A percentile compares a stretch with the other conserved stretches of the same genome.
phyloP scores from a whole-genome alignment of 2,888 invertebrate genomes.

The Epistrophella euchroma region DNA sequence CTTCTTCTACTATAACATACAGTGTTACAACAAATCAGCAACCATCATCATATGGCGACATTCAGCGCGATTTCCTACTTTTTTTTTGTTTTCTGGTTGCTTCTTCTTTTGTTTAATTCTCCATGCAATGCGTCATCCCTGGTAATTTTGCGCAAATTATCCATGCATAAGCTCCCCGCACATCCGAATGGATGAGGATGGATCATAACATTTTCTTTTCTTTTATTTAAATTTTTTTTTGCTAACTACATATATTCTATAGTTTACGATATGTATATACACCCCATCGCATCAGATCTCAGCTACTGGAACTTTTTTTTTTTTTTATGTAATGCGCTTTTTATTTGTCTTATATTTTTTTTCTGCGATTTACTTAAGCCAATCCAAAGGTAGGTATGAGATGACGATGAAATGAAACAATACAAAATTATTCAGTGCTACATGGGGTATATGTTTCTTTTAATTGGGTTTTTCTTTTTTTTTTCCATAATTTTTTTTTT shows the following conservation, averaged over 20 bases:
- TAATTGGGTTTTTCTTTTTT: slow-evolving; percentile 40
- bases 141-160: slow-evolving; percentile 70
- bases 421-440: slow-evolving; percentile 54
- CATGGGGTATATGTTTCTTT: slow-evolving; percentile 57
- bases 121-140: slow-evolving; percentile 68
- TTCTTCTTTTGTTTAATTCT: slow-evolving; percentile 62
- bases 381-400: slow-evolving; percentile 29
- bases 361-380: slow-evolving; percentile 31
- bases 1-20: background rate
- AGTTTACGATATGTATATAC: background rate
- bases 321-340: slow-evolving; percentile 30
- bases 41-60: slow-evolving; percentile 28
- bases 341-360: slow-evolving; percentile 27
- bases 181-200: slow-evolving; percentile 56
- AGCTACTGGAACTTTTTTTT: slow-evolving; percentile 14
- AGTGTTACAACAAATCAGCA: slow-evolving; percentile 50
- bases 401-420: slow-evolving; percentile 19
- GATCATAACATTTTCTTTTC: slow-evolving; percentile 39
- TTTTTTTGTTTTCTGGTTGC: slow-evolving; percentile 47
- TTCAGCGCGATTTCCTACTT: slow-evolving; percentile 31
- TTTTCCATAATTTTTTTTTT: slow-evolving; percentile 49
- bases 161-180: slow-evolving; percentile 64
- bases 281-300: slow-evolving; percentile 3
- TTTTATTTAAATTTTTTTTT: background rate
- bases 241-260: background rate